Percentiles rank a stretch among this genome's conserved stretches.
Conservation (phyloP, 2,888 invertebrate species). For the Ormyrus nitidulus region DNA sequence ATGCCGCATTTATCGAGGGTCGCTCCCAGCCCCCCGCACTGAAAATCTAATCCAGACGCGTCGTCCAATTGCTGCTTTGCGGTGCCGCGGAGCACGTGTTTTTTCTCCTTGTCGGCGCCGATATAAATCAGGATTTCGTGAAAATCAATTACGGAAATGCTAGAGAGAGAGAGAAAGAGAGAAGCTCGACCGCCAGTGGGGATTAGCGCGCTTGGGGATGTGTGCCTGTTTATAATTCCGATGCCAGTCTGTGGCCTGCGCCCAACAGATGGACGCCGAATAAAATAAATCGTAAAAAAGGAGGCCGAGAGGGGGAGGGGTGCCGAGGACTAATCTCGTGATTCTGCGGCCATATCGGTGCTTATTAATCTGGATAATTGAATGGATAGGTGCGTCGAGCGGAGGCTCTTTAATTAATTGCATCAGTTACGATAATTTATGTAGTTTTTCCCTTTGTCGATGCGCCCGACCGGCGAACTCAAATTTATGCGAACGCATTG, state of each 20-base stretch:
- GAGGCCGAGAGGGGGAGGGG: slow-evolving; percentile 12
- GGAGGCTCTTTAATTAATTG: slow-evolving; percentile 48
- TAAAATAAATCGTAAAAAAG: slow-evolving; percentile 55
- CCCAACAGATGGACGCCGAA: slow-evolving; percentile 55
- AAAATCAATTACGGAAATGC: slow-evolving; percentile 55
- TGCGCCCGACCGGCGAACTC: not conserved
- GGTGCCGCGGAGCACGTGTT: slow-evolving; percentile 17
- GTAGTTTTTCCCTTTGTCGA: not conserved
- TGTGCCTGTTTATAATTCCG: slow-evolving; percentile 48
- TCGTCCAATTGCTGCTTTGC: slow-evolving; percentile 24
- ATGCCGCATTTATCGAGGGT: slow-evolving; percentile 31
- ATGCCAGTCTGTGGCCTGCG: not conserved
- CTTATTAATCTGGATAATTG: slow-evolving; percentile 53
- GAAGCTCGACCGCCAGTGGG: slow-evolving; percentile 5
- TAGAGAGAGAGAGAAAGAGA: not conserved
- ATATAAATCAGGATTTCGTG: slow-evolving; percentile 57
- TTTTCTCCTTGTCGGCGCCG: slow-evolving; percentile 48
- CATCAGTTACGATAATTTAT: slow-evolving; percentile 31
- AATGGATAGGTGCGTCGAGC: slow-evolving; percentile 37
- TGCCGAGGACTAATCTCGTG: slow-evolving; percentile 35
- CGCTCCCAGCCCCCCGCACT: slow-evolving; percentile 3
- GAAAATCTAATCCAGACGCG: slow-evolving; percentile 41
- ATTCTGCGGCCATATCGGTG: slow-evolving; percentile 29
- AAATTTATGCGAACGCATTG: slow-evolving; percentile 25
- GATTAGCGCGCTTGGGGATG: not conserved